phyloP scores from a whole-genome alignment of 2,888 invertebrate genomes.

The Siphlonurus alternatus region DNA sequence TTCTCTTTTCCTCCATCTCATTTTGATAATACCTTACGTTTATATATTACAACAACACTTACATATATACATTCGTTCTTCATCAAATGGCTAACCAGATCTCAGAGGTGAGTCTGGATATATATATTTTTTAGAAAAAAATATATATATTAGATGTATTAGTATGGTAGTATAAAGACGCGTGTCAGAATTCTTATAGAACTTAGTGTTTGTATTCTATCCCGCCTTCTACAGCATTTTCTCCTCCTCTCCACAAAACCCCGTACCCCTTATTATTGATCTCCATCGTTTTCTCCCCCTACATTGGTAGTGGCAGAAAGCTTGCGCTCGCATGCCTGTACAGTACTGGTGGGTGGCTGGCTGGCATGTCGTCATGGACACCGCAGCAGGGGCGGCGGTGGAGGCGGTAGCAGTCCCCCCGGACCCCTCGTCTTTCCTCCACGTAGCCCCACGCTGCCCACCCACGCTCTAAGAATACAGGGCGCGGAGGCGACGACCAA shows the following conservation, averaged over 20 bases:
- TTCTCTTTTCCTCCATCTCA: neutral
- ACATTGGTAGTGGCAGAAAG: neutral
- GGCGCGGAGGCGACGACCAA: too few relatives aligned
- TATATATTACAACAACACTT: neutral
- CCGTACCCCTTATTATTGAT: neutral
- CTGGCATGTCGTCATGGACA: neutral
- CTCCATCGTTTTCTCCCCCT: neutral
- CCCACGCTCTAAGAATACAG: too few relatives aligned
- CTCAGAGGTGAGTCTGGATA: conserved; percentile 3
- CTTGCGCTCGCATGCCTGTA: neutral
- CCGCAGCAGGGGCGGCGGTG: too few relatives aligned
- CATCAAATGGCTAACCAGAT: conserved; percentile 7
- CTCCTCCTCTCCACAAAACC: neutral
- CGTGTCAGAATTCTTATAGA: too few relatives aligned
- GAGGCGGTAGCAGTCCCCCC: too few relatives aligned
- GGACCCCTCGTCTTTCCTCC: too few relatives aligned
- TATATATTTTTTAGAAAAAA: neutral
- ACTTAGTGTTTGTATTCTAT: neutral
- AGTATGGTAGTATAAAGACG: too few relatives aligned
- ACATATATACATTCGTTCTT: neutral
- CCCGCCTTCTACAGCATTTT: neutral
- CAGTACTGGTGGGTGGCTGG: neutral
- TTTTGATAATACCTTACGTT: neutral
- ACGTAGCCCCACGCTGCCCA: too few relatives aligned
- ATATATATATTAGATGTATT: neutral